A percentile compares a stretch with the other conserved stretches of the same genome.
phyloP scores from a whole-genome alignment of 2,888 invertebrate species.

The Tetropium fuscum region DNA sequence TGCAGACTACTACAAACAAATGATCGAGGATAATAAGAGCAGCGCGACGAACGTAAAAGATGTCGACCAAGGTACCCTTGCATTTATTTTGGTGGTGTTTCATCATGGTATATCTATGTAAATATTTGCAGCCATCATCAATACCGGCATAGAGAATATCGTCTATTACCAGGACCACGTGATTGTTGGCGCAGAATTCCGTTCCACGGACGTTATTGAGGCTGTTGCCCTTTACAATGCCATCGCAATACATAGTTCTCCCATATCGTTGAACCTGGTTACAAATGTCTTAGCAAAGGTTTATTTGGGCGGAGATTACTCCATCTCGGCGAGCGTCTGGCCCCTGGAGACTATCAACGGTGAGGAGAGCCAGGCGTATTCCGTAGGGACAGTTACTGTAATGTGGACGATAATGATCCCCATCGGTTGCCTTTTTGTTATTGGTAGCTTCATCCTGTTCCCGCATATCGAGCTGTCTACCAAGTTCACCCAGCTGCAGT shows the following conservation, averaged over 20 bases:
- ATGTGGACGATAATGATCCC: conserved; percentile 62
- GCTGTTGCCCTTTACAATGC: conserved; percentile 65
- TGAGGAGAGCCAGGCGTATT: conserved; percentile 43
- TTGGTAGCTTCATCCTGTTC: conserved; percentile 70
- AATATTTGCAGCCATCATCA: conserved; percentile 61
- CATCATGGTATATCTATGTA: conserved; percentile 21
- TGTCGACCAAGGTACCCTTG: conserved; percentile 40
- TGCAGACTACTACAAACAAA: conserved; percentile 40
- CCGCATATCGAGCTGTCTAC: conserved; percentile 73
- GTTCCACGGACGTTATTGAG: conserved; percentile 37
- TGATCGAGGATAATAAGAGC: conserved; percentile 46
- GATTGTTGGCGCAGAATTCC: conserved; percentile 67
- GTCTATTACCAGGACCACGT: conserved; percentile 65
- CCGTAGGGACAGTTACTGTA: conserved; percentile 51
- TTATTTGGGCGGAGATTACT: conserved; percentile 53
- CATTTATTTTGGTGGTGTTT: not conserved
- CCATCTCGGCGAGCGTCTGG: conserved; percentile 58
- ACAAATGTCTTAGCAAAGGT: conserved; percentile 66
- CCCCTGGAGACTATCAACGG: conserved; percentile 54
- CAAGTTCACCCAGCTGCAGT: conserved; percentile 76
- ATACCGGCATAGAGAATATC: conserved; percentile 61
- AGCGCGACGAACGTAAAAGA: conserved; percentile 38
- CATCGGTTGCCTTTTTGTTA: conserved; percentile 63
- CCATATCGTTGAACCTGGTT: conserved; percentile 68
- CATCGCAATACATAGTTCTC: conserved; percentile 68